phyloP scores from a whole-genome alignment of 1,140 invertebrate species.

The Zophobas morio region DNA sequence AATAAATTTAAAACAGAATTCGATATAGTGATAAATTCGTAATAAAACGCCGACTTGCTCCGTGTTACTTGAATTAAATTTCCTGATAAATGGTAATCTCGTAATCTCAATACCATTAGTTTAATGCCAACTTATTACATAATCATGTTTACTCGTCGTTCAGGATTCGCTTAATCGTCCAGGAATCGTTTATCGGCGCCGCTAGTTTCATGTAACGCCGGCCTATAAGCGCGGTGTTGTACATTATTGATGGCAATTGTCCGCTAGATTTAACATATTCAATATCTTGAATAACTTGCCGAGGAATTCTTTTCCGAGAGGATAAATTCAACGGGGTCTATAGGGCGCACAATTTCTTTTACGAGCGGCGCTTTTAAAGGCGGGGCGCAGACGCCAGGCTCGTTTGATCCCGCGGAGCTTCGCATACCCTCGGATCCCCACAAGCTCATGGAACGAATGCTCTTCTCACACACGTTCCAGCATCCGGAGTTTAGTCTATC shows the following conservation, averaged over 20 bases:
- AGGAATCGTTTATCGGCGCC: slow-evolving; percentile 16
- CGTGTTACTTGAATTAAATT: no score
- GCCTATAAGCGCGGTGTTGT: slow-evolving; percentile 45
- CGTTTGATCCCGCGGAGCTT: slow-evolving; percentile 46
- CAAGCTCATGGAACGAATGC: slow-evolving; percentile 55
- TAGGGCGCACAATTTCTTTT: slow-evolving; percentile 57
- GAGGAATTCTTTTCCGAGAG: slow-evolving; percentile 55
- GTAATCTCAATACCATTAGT: no score
- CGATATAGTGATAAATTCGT: no score
- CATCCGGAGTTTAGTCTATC: slow-evolving; percentile 56
- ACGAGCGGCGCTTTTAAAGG: slow-evolving; percentile 49
- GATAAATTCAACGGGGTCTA: slow-evolving; percentile 55
- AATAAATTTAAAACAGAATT: no score
- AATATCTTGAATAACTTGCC: slow-evolving; percentile 57
- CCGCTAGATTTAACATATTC: slow-evolving; percentile 61
- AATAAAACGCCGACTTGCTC: no score
- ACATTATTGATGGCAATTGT: slow-evolving; percentile 58
- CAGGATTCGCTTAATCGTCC: neutral
- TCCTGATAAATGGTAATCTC: no score
- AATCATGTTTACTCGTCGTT: no score
- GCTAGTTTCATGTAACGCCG: slow-evolving; percentile 6
- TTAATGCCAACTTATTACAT: no score
- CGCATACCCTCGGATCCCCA: slow-evolving; percentile 54
- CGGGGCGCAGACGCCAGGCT: slow-evolving; percentile 54
- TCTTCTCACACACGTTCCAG: slow-evolving; percentile 54